Evolutionary conservation across 2,113 vertebrate species (phyloP).

Genomic region (Nannospalax galili): DNA sequence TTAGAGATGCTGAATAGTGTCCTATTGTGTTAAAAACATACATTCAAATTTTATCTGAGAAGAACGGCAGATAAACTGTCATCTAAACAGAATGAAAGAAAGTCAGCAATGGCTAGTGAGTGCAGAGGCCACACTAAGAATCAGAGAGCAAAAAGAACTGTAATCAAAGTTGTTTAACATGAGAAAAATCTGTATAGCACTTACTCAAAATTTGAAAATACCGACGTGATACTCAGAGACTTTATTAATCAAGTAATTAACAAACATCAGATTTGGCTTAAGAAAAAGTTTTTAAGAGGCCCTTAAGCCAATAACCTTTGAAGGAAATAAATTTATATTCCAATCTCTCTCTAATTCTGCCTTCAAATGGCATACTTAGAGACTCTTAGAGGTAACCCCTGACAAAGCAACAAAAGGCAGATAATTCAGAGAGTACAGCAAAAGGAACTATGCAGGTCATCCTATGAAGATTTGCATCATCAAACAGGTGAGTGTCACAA

Average conservation of each 20-base stretch:
- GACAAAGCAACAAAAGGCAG: not conserved
- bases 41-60: not conserved
- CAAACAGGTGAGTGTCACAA: not conserved
- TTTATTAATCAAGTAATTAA: slow-evolving; percentile 10
- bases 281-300: not conserved
- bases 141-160: not conserved
- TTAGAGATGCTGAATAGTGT: not conserved
- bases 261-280: not conserved
- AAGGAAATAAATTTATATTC: not conserved
- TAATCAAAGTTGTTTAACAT: not conserved
- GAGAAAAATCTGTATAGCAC: not conserved
- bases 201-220: not conserved
- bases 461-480: not conserved
- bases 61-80: not conserved
- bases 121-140: not conserved
- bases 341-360: not conserved
- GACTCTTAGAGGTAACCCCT: not conserved
- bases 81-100: not conserved
- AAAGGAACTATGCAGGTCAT: not conserved
- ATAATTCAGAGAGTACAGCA: not conserved
- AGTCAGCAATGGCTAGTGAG: not conserved
- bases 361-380: not conserved
- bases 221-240: not conserved
- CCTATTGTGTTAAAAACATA: not conserved
- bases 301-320: not conserved